phyloP scores from a whole-genome alignment of 2,113 vertebrate genomes.

The Anguilla japonica region DNA sequence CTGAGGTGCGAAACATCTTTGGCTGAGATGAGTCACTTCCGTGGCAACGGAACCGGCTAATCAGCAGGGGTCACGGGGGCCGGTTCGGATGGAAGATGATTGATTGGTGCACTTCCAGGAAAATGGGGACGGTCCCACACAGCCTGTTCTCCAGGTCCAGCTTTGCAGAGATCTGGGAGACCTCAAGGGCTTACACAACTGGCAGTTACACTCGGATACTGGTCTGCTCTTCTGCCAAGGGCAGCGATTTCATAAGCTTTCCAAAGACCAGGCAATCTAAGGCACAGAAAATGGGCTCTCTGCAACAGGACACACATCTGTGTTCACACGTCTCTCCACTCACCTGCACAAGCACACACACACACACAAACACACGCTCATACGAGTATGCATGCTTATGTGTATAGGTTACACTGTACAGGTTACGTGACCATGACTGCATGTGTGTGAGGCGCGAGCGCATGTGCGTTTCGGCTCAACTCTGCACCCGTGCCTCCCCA shows the following conservation, averaged over 20 bases:
- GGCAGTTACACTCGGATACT: not conserved
- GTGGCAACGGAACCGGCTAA: too few species aligned
- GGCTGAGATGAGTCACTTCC: too few species aligned
- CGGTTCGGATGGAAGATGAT: too few species aligned
- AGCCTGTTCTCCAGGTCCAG: not conserved
- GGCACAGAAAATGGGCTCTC: not conserved
- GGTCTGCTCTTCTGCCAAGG: not conserved
- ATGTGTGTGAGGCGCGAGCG: too few species aligned
- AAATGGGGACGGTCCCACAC: not conserved
- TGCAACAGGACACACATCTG: not conserved
- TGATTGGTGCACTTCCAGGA: not conserved
- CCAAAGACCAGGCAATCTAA: not conserved
- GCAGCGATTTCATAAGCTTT: not conserved
- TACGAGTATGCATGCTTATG: too few species aligned
- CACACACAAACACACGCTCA: too few species aligned
- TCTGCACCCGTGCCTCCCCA: conserved; percentile 40
- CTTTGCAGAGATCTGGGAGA: not conserved
- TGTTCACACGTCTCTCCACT: not conserved
- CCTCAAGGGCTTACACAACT: not conserved
- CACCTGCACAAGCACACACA: too few species aligned
- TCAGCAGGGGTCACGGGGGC: too few species aligned
- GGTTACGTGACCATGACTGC: too few species aligned
- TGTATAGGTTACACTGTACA: too few species aligned
- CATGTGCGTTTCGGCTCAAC: not conserved
- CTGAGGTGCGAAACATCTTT: too few species aligned